Evolutionary conservation across 2,797 vertebrate genomes (phyloP).

Genomic region (Arnoldichthys spilopterus): DNA sequence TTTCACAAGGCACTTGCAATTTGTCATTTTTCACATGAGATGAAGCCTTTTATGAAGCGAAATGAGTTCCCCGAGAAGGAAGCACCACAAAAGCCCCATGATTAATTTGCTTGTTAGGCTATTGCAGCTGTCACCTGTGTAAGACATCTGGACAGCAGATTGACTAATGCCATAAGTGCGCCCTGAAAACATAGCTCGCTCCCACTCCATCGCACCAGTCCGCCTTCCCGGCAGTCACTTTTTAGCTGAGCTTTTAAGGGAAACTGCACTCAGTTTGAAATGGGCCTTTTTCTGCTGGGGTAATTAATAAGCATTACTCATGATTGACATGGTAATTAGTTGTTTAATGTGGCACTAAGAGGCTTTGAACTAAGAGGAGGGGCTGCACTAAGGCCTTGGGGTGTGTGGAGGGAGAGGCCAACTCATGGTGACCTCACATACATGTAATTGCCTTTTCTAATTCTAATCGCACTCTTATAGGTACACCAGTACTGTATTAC

Average conservation of each 20-base stretch:
- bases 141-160: slow-evolving; percentile 88
- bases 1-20: slow-evolving; percentile 78
- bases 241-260: slow-evolving; percentile 78
- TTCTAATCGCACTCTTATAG: slow-evolving; percentile 67
- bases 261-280: slow-evolving; percentile 76
- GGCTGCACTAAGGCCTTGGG: slow-evolving; percentile 55
- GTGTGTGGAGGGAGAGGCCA: slow-evolving; percentile 46
- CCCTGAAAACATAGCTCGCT: slow-evolving; percentile 66
- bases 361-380: slow-evolving; percentile 73
- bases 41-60: slow-evolving; percentile 86
- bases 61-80: slow-evolving; percentile 85
- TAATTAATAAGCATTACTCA: slow-evolving; percentile 85
- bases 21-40: slow-evolving; percentile 85
- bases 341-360: slow-evolving; percentile 83
- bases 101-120: slow-evolving; percentile 89
- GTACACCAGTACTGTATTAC: slow-evolving; percentile 68
- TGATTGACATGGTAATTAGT: slow-evolving; percentile 86
- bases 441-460: slow-evolving; percentile 76
- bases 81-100: slow-evolving; percentile 83
- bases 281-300: slow-evolving; percentile 74
- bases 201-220: slow-evolving; percentile 39
- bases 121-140: slow-evolving; percentile 87
- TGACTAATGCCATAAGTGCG: slow-evolving; percentile 83
- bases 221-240: slow-evolving; percentile 68
- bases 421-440: slow-evolving; percentile 73